A percentile compares a stretch with the other conserved stretches of the same genome.
phyloP scores from a whole-genome alignment of 2,797 vertebrate genomes.

The Eulemur rubriventer region DNA sequence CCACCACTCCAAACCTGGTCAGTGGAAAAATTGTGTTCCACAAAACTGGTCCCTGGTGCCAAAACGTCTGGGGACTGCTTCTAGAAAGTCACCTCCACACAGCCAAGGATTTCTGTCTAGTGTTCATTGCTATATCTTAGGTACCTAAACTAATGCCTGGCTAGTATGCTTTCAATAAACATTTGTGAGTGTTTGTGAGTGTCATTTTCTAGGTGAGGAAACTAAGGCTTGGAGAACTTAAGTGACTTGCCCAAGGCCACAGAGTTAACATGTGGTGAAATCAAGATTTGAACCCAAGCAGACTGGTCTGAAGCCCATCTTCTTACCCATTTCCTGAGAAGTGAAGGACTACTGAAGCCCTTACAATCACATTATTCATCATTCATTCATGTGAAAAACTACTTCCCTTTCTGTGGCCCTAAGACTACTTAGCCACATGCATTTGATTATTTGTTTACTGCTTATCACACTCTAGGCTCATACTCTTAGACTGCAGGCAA shows the following conservation, averaged over 20 bases:
- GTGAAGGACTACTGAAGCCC: background rate
- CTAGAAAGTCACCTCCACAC: background rate
- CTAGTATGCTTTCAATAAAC: background rate
- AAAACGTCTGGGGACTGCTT: too few species aligned
- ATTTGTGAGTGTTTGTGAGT: background rate
- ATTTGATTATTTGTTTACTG: slow-evolving; percentile 35
- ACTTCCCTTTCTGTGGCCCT: background rate
- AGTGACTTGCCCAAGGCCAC: background rate
- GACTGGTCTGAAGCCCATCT: background rate
- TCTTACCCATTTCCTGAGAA: background rate
- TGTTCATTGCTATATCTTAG: background rate
- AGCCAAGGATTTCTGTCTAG: background rate
- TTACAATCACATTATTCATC: background rate
- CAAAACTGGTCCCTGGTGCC: too few species aligned
- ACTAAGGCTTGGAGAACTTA: background rate
- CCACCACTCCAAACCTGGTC: too few species aligned
- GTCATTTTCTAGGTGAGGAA: slow-evolving; percentile 1
- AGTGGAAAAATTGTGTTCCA: too few species aligned
- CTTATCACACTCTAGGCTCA: background rate
- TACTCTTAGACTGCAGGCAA: background rate
- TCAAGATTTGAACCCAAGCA: background rate
- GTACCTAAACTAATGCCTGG: background rate
- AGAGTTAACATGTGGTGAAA: background rate
- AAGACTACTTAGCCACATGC: background rate
- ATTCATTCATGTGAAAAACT: background rate